Evolutionary conservation across 2,113 vertebrate species (phyloP), one percentile per base, ranked within the genome.

Genomic region (Nothobranchius kuhntae): DNA sequence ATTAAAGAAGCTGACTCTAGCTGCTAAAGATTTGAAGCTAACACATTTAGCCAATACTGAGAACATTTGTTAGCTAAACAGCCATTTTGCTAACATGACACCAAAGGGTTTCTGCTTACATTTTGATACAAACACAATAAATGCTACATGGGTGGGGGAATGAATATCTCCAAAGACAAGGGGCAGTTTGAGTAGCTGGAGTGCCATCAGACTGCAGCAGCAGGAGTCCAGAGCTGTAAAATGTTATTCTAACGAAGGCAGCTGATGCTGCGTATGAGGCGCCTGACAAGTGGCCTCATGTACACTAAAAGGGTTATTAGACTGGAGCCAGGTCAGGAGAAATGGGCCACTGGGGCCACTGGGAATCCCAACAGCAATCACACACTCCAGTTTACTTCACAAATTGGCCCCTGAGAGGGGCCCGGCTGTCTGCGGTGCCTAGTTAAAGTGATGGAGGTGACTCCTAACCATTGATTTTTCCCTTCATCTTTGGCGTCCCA

Each of bases 361-460:
- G 36, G 83, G 81, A 75, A 84, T 57, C 65, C 63, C 9, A 9
- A 45, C 84, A 71, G 82, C 81, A 81, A 85, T 82, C 82, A 71
- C 83, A 84, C 77, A 78, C 83, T 81, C 71, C 78, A 87, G 84
- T 91, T 92, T 90, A 86, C 84, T 84, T 81, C 84, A 77, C 88
- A 94, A 93, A 94, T 94, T 93, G 90, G 91, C 91, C 89, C 90
- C 92, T 60, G 82, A 89, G 91, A 89, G 91, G 86, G 73, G 56
- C 65, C 30, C 52, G 70, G 78, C 61, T 35, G 59, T 87, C 84
- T 75, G 75, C 26, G 72, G 82, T 36, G 50, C 80, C 88, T 91
- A 89, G 91, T 93, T 93, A 92, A 90, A 90, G 89, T 93, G 92
- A 93, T 93, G 85, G 92, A 94, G 85, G 87, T 87, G 91, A 89